Evolutionary conservation across 2,797 vertebrate genomes (phyloP).

Genomic region (Otus scops): DNA sequence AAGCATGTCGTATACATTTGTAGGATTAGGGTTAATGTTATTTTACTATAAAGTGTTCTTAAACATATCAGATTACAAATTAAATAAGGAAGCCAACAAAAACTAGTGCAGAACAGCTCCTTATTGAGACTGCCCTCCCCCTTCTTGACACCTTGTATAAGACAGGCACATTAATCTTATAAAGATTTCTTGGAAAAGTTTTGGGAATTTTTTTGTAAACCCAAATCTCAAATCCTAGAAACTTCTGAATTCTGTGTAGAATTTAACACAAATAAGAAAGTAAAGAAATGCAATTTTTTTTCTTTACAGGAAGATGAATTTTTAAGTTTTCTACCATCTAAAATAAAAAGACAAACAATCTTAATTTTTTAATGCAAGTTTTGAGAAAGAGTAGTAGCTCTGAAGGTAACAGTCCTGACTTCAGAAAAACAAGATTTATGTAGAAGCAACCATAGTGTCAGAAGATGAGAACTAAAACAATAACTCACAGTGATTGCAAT

Average conservation of each 20-base stretch:
- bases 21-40: background rate
- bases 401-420: background rate
- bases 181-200: background rate
- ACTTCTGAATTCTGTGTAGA: background rate
- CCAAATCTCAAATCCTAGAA: background rate
- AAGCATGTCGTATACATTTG: background rate
- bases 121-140: background rate
- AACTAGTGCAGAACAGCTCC: background rate
- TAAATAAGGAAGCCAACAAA: slow-evolving; percentile 3
- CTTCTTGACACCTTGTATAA: background rate
- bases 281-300: background rate
- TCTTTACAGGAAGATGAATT: background rate
- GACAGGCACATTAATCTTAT: background rate
- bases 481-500: background rate
- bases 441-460: background rate
- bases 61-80: slow-evolving; percentile 7
- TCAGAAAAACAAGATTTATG: background rate
- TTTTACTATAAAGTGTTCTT: background rate
- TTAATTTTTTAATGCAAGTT: background rate
- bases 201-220: background rate
- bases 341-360: background rate
- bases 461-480: background rate
- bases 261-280: background rate
- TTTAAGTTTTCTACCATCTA: background rate
- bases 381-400: background rate